Evolutionary conservation across 1,140 invertebrate genomes (phyloP), one percentile per base, ranked within the genome.

Genomic region (Achroia grisella): DNA sequence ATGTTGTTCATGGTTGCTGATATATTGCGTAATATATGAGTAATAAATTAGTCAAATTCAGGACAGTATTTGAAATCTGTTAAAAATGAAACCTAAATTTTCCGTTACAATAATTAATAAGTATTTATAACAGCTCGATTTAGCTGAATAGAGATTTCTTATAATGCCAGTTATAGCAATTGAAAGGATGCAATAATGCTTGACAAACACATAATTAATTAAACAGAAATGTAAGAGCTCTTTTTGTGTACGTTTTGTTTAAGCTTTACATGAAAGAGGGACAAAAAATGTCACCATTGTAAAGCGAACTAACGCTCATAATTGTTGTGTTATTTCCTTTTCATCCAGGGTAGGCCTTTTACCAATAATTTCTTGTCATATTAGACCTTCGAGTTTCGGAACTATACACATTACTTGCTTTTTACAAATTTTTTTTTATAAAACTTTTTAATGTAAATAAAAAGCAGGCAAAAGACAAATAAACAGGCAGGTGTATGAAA

Each of bases 241-340:
- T 23, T 23, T 23, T 44, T 49, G 31, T 53, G 42, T 45, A 39
- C 45, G 51, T 60, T 50, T 56, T 64, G 61, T 61, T 63, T 63
- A 51, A 55, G 51, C 44, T 44, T 43, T 52, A 52, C 49, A 57
- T 64, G 52, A 62, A 59, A 55, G 42, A 37, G 44, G 39, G 41
- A 63, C 62, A 73, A 70, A 80, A 67, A 76, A 68, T 62, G 60
- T 62, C 66, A 47, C 52, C 66, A 69, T 71, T 75, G 65, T 77
- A 57, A 44, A 56, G 37, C 40, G 49, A 55, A 56, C 50, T 62
- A 63, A 57, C 60, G 57, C 53, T 68, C 63, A 61, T 73, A 71
- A 80, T 71, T 75, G 65, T 71, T 52, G 57, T 69, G 59, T 62
- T 72, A 71, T 72, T 78, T 78, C 70, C 71, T 72, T 63, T 71